phyloP scores from a whole-genome alignment of 2,113 vertebrate genomes.

The Orientallactaga bullata region DNA sequence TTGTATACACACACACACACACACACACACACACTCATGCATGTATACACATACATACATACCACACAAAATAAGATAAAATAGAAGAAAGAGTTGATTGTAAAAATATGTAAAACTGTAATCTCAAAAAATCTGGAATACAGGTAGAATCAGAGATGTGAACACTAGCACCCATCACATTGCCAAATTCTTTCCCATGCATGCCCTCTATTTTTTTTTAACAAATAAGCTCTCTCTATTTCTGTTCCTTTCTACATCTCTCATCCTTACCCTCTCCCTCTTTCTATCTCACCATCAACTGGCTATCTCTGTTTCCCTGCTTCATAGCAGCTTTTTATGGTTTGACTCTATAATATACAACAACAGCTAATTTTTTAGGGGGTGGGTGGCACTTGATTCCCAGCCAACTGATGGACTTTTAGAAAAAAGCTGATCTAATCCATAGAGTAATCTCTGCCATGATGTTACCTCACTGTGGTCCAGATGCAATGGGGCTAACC shows the following conservation, averaged over 20 bases:
- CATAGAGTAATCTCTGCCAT: neutral
- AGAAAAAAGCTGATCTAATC: neutral
- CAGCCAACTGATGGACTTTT: neutral
- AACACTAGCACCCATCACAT: neutral
- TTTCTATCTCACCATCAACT: neutral
- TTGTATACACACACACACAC: no score
- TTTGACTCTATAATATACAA: neutral
- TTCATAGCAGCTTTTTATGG: neutral
- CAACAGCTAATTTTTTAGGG: neutral
- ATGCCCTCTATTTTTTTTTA: neutral
- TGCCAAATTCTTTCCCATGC: neutral
- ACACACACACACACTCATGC: no score
- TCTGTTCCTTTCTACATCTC: rapidly evolving
- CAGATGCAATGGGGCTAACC: no score
- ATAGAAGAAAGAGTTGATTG: neutral
- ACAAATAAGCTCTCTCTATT: neutral
- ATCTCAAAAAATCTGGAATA: neutral
- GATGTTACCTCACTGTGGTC: neutral
- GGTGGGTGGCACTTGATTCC: neutral
- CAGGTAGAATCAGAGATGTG: neutral
- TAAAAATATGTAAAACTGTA: neutral
- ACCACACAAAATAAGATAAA: no score
- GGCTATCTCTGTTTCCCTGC: neutral
- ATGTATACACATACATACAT: no score
- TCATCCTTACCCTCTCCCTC: rapidly evolving